Conservation (phyloP, 2,888 invertebrate species). For the Pterostichus niger region DNA sequence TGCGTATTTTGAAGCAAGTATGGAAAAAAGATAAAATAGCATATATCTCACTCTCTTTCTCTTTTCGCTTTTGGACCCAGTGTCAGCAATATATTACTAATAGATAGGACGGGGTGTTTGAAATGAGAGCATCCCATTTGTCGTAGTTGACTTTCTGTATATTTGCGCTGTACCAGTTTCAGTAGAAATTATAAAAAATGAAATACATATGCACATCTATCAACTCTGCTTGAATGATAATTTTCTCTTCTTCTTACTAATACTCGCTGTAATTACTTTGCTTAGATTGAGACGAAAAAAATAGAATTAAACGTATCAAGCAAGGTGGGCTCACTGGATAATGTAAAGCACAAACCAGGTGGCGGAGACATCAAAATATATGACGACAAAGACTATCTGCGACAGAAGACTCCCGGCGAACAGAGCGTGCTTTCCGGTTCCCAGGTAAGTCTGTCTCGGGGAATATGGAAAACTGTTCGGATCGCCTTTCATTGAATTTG, state of each 20-base stretch:
- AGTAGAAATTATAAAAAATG: constrained; percentile 23
- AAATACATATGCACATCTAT: constrained; percentile 5
- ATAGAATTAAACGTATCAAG: constrained; percentile 95
- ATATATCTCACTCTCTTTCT: too few species aligned
- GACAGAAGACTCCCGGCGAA: constrained; percentile 83
- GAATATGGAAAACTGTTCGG: not conserved
- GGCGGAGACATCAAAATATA: constrained; percentile 97
- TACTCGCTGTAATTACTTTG: constrained; percentile 59
- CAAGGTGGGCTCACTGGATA: constrained; percentile 94
- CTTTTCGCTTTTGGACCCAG: too few species aligned
- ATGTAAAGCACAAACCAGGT: constrained; percentile 94
- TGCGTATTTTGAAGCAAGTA: too few species aligned
- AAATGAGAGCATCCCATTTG: too few species aligned
- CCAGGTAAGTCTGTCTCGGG: constrained; percentile 77
- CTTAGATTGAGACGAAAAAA: constrained; percentile 93
- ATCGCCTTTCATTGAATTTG: too few species aligned
- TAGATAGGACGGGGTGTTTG: too few species aligned
- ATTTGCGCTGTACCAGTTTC: constrained; percentile 4
- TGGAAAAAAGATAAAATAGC: too few species aligned
- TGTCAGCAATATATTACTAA: too few species aligned
- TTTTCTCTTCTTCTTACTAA: constrained; percentile 12
- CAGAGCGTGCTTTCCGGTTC: constrained; percentile 79
- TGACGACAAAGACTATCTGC: constrained; percentile 94
- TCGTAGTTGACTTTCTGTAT: not conserved
- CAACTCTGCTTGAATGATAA: constrained; percentile 13